A percentile compares a stretch with the other conserved stretches of the same genome.
Evolutionary conservation across 30 jellyfish, hydroid and myxozoan genomes (phyloP).

Genomic region (Haliclystus octoradiatus): DNA sequence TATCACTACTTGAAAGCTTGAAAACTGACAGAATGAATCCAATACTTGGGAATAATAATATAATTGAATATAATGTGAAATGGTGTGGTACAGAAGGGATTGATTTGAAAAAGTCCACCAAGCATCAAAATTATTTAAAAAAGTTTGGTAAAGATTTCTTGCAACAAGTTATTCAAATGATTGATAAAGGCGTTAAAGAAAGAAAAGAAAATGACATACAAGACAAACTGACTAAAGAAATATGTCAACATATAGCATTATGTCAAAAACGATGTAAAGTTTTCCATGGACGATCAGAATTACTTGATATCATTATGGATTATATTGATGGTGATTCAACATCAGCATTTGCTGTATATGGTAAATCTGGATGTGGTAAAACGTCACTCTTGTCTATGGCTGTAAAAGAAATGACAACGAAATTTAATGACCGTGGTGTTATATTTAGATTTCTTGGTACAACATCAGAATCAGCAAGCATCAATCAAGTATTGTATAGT

Average conservation of each 20-base stretch:
- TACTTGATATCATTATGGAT: slow-evolving; percentile 24
- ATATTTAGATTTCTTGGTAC: slow-evolving; percentile 70
- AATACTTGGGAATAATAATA: slow-evolving; percentile 20
- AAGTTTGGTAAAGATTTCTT: slow-evolving; percentile 54
- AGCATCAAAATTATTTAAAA: slow-evolving; percentile 33
- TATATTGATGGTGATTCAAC: slow-evolving; percentile 12
- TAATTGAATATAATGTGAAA: slow-evolving; percentile 31
- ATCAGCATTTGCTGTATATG: slow-evolving; percentile 45
- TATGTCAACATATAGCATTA: slow-evolving; percentile 52
- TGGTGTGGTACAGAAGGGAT: slow-evolving; percentile 66
- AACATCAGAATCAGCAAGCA: slow-evolving; percentile 67
- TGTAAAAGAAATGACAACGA: slow-evolving; percentile 26
- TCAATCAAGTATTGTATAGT: slow-evolving; percentile 32
- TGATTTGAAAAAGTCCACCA: slow-evolving; percentile 23
- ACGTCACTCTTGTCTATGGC: slow-evolving; percentile 83
- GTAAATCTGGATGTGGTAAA: slow-evolving; percentile 89
- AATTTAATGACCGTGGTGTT: slow-evolving; percentile 21
- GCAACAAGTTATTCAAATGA: slow-evolving; percentile 35
- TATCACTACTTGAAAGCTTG: slow-evolving; percentile 22
- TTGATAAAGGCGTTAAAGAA: slow-evolving; percentile 66
- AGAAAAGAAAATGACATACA: slow-evolving; percentile 28
- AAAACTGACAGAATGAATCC: slow-evolving; percentile 14
- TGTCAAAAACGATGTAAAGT: slow-evolving; percentile 64
- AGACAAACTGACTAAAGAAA: slow-evolving; percentile 54
- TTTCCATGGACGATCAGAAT: slow-evolving; percentile 67